These are phyloP conservation scores for Empidonax traillii DNA, from an alignment of 2,113 vertebrate genomes.

Conservation along the genomic window DNA sequence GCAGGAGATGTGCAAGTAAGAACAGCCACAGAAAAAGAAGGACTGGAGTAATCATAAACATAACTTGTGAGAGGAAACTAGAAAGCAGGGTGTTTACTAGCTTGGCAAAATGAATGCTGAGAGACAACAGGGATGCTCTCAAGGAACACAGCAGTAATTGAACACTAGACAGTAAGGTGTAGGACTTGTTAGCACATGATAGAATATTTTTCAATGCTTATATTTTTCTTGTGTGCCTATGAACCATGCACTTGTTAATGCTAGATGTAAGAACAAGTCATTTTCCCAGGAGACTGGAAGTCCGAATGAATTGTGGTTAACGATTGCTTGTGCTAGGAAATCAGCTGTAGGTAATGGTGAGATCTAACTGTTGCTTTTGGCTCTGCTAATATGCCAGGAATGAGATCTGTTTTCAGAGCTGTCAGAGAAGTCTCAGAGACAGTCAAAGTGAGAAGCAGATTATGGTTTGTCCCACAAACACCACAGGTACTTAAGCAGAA, in stretches of 20 bases:
- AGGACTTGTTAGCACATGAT: background rate
- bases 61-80: background rate
- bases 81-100: background rate
- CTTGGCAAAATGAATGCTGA: background rate
- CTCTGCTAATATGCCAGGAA: background rate
- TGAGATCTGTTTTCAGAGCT: conserved; percentile 30
- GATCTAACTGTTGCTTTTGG: background rate
- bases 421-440: background rate
- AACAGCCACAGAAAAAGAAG: background rate
- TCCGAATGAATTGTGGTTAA: background rate
- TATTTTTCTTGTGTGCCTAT: background rate
- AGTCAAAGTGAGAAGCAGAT: conserved; percentile 17
- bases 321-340: background rate
- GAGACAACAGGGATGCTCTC: background rate
- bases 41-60: background rate
- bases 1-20: background rate
- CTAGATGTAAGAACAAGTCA: background rate
- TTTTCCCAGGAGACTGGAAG: background rate
- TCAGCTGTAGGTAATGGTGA: background rate
- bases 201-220: background rate
- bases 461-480: background rate
- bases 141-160: background rate
- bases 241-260: background rate
- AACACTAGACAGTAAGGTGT: background rate
- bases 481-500: background rate